Evolutionary conservation across 2,113 vertebrate genomes (phyloP).

Genomic region (Hepsetus odoe): DNA sequence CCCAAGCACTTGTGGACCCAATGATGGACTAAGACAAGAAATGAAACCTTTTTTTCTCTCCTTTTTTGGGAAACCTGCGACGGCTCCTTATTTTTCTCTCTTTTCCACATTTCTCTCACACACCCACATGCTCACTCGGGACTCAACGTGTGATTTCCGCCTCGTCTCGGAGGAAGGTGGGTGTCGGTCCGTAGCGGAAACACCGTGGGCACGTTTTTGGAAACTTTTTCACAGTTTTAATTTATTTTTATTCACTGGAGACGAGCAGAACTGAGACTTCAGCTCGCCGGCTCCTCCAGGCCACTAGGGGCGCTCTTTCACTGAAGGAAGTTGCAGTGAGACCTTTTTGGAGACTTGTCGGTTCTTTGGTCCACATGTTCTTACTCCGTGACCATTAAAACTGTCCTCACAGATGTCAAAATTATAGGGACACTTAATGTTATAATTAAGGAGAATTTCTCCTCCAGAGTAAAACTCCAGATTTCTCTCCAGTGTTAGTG

Average conservation of each 20-base stretch:
- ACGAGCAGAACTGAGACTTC: not conserved
- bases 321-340: slow-evolving; percentile 15
- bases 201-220: slow-evolving; percentile 26
- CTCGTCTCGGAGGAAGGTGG: not conserved
- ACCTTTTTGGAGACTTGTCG: too few relatives aligned
- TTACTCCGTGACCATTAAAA: too few relatives aligned
- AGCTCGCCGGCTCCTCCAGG: not conserved
- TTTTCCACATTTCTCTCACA: not conserved
- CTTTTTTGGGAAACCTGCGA: too few relatives aligned
- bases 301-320: not conserved
- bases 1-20: too few relatives aligned
- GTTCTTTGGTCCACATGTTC: too few relatives aligned
- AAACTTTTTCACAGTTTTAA: not conserved
- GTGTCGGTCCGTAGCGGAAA: not conserved
- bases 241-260: not conserved
- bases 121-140: slow-evolving; percentile 13
- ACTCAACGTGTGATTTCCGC: not conserved
- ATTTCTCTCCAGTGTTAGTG: too few relatives aligned
- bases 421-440: too few relatives aligned
- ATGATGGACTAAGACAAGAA: too few relatives aligned
- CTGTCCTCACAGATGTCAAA: too few relatives aligned
- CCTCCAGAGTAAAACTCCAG: too few relatives aligned
- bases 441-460: too few relatives aligned
- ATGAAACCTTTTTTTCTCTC: too few relatives aligned
- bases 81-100: not conserved